A percentile compares a stretch with the other conserved stretches of the same genome.
phyloP scores from a whole-genome alignment of 2,888 invertebrate genomes.

The Cepaea hortensis region DNA sequence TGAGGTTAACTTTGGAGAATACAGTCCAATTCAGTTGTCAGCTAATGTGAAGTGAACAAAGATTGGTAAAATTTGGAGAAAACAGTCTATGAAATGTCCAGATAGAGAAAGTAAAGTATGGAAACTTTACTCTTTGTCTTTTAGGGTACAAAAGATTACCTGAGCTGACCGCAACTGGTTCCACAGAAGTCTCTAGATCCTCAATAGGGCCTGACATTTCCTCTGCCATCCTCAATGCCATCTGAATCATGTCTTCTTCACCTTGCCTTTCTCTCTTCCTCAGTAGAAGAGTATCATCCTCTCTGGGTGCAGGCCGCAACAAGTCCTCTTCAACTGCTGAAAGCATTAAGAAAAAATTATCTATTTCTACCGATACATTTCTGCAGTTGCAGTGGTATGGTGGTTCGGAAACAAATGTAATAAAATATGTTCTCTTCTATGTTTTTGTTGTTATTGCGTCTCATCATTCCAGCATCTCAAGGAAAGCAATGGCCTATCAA shows the following conservation, averaged over 20 bases:
- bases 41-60: no score
- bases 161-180: slow-evolving; percentile 67
- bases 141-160: slow-evolving; percentile 52
- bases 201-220: slow-evolving; percentile 87
- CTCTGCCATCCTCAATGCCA: slow-evolving; percentile 76
- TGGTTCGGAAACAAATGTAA: not conserved
- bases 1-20: no score
- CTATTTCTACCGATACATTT: not conserved
- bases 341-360: not conserved
- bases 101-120: not conserved
- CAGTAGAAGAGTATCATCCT: slow-evolving; percentile 29
- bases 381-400: not conserved
- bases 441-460: no score
- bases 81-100: no score
- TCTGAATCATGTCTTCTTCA: slow-evolving; percentile 75
- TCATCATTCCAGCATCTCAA: no score
- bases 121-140: not conserved
- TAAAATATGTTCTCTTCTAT: no score
- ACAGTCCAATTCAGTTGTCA: no score
- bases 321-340: slow-evolving; percentile 17
- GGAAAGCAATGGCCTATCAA: no score
- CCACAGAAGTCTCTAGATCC: slow-evolving; percentile 82
- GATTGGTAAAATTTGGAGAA: no score
- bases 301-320: slow-evolving; percentile 23
- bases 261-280: slow-evolving; percentile 55